A percentile compares a stretch with the other conserved stretches of the same genome.
phyloP scores from a whole-genome alignment of 2,797 vertebrate genomes.

The Australoheros facetus region DNA sequence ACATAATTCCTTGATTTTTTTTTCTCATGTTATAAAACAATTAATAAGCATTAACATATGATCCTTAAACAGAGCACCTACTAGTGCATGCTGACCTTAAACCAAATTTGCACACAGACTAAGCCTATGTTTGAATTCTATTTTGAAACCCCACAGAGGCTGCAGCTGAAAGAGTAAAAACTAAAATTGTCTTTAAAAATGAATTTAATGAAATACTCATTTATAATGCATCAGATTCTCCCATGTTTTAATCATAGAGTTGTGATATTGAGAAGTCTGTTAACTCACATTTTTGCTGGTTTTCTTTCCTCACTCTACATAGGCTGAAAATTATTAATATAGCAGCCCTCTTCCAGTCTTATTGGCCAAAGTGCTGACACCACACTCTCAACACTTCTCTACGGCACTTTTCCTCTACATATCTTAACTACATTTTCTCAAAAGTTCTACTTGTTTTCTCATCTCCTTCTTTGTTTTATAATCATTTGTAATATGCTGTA shows the following conservation, averaged over 20 bases:
- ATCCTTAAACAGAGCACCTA: background rate
- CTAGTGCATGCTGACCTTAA: background rate
- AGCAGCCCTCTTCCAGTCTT: background rate
- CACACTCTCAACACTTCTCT: background rate
- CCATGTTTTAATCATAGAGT: background rate
- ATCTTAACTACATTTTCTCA: too few relatives aligned
- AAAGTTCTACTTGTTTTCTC: too few relatives aligned
- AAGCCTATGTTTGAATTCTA: background rate
- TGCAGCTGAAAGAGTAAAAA: background rate
- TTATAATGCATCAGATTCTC: conserved; percentile 2
- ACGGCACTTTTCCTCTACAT: too few relatives aligned
- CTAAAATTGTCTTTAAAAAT: background rate
- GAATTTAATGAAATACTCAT: background rate
- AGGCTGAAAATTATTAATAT: background rate
- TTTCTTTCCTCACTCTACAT: background rate
- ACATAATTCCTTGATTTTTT: background rate
- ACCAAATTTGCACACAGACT: background rate
- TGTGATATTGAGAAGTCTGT: background rate
- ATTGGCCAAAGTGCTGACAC: background rate
- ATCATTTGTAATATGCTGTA: too few relatives aligned
- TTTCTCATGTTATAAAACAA: background rate
- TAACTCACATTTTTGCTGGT: background rate
- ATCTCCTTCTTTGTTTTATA: too few relatives aligned
- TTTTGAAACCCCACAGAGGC: background rate
- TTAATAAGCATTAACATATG: background rate